Conservation (phyloP, 2,797 vertebrate genomes). For the Parauchenoglanis punctatus region DNA sequence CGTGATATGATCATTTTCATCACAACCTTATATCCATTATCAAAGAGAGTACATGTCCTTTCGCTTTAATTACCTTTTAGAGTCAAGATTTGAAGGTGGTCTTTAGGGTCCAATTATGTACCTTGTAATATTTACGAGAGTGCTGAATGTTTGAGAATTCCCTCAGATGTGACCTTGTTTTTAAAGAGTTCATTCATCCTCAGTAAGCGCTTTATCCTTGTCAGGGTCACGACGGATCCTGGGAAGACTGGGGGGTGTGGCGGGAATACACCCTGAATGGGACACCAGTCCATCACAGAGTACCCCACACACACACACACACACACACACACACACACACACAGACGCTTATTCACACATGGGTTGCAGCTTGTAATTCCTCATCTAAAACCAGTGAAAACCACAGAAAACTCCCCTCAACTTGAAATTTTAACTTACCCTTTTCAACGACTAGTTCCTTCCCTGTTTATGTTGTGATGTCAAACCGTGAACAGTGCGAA, state of each 20-base stretch:
- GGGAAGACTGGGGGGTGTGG: neutral
- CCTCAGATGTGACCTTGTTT: neutral
- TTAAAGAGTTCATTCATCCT: neutral
- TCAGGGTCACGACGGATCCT: neutral
- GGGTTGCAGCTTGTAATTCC: too few species aligned
- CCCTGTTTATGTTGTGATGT: neutral
- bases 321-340: neutral
- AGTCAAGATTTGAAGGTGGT: neutral
- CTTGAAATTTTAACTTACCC: neutral
- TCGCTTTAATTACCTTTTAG: neutral
- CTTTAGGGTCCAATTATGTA: neutral
- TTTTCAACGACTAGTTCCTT: neutral
- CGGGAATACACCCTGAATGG: neutral
- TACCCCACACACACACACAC: neutral
- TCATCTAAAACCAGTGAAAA: too few species aligned
- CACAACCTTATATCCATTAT: neutral
- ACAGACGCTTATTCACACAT: too few species aligned
- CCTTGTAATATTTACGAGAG: neutral
- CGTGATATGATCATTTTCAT: neutral
- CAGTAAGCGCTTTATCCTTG: neutral
- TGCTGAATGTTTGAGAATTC: neutral
- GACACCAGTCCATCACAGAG: neutral
- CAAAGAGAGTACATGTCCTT: neutral
- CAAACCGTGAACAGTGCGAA: neutral
- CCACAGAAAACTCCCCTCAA: neutral